Evolutionary conservation across 2,888 invertebrate species (phyloP), one percentile per base, ranked within the genome.

Genomic region (Oscheius myriophilus): DNA sequence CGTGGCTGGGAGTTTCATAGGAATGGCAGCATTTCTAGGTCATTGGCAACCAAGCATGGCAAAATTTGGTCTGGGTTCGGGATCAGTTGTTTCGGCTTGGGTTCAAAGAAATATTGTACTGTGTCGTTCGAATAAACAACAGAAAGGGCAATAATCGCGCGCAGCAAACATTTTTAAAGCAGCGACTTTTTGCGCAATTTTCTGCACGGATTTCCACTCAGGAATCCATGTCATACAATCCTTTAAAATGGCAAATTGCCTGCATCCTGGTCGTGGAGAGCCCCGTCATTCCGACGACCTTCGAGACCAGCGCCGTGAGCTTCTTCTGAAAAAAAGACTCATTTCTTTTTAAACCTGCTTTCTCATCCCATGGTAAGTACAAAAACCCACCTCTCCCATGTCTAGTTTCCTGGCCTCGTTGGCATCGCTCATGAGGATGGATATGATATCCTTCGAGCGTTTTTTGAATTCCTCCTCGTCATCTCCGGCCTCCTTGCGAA

Each of bases 361-460:
- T n/a, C n/a, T n/a, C n/a, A n/a, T n/a, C n/a, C n/a, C n/a, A 26
- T 54, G 25, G 2, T 53, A 9, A 4, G 9, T 53, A 7, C 18
- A 45, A 16, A 21, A 14, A 62, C 42, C 33, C 12, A 67, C 67
- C 25, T 66, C 61, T 26, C 76, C 76, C 67, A 73, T 66, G 39
- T 76, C 73, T n/a, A 76, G 68, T 53, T 69, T 72, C 21, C 73
- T 61, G 0, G 42, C 26, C 23, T 66, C 57, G 41, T 76, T 73
- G 42, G 95, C 89, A 95, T 95, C 95, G 94, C 95, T 88, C 91
- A 95, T 90, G 94, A 95, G 91, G 76, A 86, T 69, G 6, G 76
- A 71, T 12, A 73, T 41, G 25, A 75, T 65, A 3, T 49, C 49
- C n/a, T 55, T 53, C 21, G 43, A 46, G 16, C 33, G 18, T 9